Percentiles rank a stretch among this genome's conserved stretches.
These are phyloP conservation scores for Drosophila fulvimacula DNA, from an alignment of 2,888 invertebrate species.

Conservation along the genomic window DNA sequence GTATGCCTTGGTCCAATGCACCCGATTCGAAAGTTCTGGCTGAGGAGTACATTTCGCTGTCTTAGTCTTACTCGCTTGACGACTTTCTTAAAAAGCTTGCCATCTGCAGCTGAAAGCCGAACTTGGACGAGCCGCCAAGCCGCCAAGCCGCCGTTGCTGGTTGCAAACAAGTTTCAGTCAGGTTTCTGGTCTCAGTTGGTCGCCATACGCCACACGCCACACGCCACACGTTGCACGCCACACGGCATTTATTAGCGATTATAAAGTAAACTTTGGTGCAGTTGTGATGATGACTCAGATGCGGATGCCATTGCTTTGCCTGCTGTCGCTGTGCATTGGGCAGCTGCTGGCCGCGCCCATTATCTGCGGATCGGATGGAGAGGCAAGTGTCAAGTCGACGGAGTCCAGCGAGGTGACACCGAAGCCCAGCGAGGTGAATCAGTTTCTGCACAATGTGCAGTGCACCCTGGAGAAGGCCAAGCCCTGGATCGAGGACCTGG, in stretches of 20 bases:
- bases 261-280: slow-evolving; percentile 7
- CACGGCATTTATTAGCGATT: background rate
- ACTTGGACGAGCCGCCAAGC: slow-evolving; percentile 51
- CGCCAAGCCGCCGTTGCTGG: slow-evolving; percentile 5
- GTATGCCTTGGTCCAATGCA: background rate
- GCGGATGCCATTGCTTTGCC: slow-evolving; percentile 12
- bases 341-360: slow-evolving; percentile 54
- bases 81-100: slow-evolving; percentile 56
- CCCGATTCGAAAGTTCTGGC: background rate
- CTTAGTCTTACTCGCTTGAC: slow-evolving; percentile 49
- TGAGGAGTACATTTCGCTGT: background rate
- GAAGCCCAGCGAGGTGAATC: slow-evolving; percentile 74
- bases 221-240: background rate
- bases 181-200: slow-evolving; percentile 56
- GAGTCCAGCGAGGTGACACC: slow-evolving; percentile 19
- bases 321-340: slow-evolving; percentile 25
- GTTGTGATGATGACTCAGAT: slow-evolving; percentile 48
- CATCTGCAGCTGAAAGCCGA: slow-evolving; percentile 32
- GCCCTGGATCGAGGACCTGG: slow-evolving; percentile 81
- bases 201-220: slow-evolving; percentile 41
- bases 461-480: slow-evolving; percentile 81
- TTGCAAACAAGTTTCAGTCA: slow-evolving; percentile 76
- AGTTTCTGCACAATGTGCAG: slow-evolving; percentile 77
- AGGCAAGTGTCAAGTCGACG: slow-evolving; percentile 11
- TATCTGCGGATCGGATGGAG: slow-evolving; percentile 47